These are phyloP conservation scores for Protonibea diacanthus DNA, from an alignment of 2,797 vertebrate genomes.

Conservation along the genomic window DNA sequence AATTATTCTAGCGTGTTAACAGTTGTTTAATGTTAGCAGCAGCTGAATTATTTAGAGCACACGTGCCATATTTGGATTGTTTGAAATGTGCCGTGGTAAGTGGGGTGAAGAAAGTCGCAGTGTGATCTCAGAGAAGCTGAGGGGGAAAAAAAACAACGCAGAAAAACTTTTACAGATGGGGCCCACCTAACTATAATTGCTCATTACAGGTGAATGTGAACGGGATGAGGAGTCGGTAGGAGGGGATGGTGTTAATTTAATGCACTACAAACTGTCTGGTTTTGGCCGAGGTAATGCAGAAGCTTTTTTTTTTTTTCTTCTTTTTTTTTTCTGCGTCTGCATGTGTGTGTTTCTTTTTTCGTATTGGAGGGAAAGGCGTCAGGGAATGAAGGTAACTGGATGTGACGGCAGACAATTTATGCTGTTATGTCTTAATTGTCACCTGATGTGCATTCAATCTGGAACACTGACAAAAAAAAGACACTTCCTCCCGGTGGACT, in stretches of 20 bases:
- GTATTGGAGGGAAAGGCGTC: slow-evolving; percentile 62
- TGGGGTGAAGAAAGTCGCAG: slow-evolving; percentile 73
- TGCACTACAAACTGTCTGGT: slow-evolving; percentile 62
- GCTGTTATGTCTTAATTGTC: slow-evolving; percentile 88
- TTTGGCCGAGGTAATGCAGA: slow-evolving; percentile 55
- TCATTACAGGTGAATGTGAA: slow-evolving; percentile 74
- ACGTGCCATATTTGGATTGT: slow-evolving; percentile 92
- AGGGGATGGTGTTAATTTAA: slow-evolving; percentile 69
- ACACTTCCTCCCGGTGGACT: slow-evolving; percentile 49
- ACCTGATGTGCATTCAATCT: slow-evolving; percentile 86
- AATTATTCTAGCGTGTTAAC: slow-evolving; percentile 99
- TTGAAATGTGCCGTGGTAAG: slow-evolving; percentile 88
- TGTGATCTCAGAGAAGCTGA: slow-evolving; percentile 56
- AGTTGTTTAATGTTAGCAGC: slow-evolving; percentile 99
- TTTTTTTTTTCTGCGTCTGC: not conserved
- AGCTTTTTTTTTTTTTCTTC: slow-evolving; percentile 29
- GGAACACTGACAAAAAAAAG: slow-evolving; percentile 77
- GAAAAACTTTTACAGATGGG: slow-evolving; percentile 66
- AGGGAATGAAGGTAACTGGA: slow-evolving; percentile 80
- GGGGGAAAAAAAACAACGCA: slow-evolving; percentile 43
- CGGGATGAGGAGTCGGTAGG: slow-evolving; percentile 48
- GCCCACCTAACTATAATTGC: slow-evolving; percentile 67
- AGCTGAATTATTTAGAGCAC: slow-evolving; percentile 99
- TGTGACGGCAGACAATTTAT: slow-evolving; percentile 86
- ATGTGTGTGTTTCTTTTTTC: slow-evolving; percentile 31